Evolutionary conservation across 2,888 invertebrate species (phyloP).

Genomic region (Zelleria hepariella): DNA sequence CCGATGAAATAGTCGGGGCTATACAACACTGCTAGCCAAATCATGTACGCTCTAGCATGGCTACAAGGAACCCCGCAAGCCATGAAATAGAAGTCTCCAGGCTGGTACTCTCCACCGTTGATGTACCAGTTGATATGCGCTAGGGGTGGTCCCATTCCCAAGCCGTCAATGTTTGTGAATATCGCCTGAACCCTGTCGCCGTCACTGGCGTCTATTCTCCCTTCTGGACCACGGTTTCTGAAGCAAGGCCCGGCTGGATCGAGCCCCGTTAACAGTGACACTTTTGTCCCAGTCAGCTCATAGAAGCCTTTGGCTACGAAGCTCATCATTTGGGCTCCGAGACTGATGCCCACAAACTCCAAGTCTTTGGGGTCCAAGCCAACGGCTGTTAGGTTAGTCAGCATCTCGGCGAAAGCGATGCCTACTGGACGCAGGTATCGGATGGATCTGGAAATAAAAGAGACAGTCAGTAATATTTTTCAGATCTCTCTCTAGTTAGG

Average conservation of each 20-base stretch:
- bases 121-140: constrained; percentile 52
- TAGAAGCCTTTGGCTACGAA: constrained; percentile 43
- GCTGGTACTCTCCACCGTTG: constrained; percentile 28
- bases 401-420: constrained; percentile 40
- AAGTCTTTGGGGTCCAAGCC: constrained; percentile 42
- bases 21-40: not conserved
- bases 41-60: constrained; percentile 5
- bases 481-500: too few relatives aligned
- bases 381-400: constrained; percentile 27
- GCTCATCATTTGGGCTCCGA: constrained; percentile 46
- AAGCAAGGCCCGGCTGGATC: constrained; percentile 56
- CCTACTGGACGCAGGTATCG: constrained; percentile 36
- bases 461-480: too few relatives aligned
- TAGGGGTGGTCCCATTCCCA: constrained; percentile 44
- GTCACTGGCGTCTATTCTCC: constrained; percentile 39
- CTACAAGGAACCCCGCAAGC: constrained; percentile 10
- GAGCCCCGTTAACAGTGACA: constrained; percentile 36
- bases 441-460: constrained; percentile 42
- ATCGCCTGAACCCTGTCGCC: constrained; percentile 48
- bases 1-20: constrained; percentile 5
- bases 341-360: constrained; percentile 41
- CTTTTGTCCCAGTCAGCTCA: constrained; percentile 31
- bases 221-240: constrained; percentile 36
- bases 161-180: constrained; percentile 45
- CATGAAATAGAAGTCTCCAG: constrained; percentile 3